Evolutionary conservation across 2,113 vertebrate genomes (phyloP).

Genomic region (Heliornis fulica): DNA sequence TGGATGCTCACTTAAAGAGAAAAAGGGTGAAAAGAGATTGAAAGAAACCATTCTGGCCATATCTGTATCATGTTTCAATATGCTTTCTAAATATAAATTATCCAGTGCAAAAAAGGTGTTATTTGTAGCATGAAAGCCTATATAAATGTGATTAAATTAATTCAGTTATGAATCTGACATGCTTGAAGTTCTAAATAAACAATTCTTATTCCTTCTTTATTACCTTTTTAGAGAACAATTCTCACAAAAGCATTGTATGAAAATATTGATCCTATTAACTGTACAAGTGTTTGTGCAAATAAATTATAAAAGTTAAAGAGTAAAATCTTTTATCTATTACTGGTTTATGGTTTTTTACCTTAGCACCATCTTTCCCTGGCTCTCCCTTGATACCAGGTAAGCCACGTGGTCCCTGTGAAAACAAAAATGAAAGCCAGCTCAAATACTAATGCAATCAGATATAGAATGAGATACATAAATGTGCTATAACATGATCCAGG

Average conservation of each 20-base stretch:
- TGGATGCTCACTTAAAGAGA: background rate
- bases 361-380: slow-evolving; percentile 81
- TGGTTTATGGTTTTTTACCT: slow-evolving; percentile 72
- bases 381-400: slow-evolving; percentile 87
- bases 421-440: background rate
- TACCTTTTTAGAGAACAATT: background rate
- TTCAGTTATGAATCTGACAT: background rate
- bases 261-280: background rate
- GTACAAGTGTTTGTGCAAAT: background rate
- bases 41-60: background rate
- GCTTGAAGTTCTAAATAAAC: background rate
- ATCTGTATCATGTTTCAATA: background rate
- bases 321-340: background rate
- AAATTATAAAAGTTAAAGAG: background rate
- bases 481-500: background rate
- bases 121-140: background rate
- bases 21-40: background rate
- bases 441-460: background rate
- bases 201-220: background rate
- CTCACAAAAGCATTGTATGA: background rate
- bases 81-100: background rate
- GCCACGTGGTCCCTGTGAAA: slow-evolving; percentile 83
- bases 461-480: background rate
- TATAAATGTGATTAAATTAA: background rate
- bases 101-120: background rate